phyloP scores from a whole-genome alignment of 30 jellyfish, hydroid and myxozoan genomes.

The Rhopilema esculentum region DNA sequence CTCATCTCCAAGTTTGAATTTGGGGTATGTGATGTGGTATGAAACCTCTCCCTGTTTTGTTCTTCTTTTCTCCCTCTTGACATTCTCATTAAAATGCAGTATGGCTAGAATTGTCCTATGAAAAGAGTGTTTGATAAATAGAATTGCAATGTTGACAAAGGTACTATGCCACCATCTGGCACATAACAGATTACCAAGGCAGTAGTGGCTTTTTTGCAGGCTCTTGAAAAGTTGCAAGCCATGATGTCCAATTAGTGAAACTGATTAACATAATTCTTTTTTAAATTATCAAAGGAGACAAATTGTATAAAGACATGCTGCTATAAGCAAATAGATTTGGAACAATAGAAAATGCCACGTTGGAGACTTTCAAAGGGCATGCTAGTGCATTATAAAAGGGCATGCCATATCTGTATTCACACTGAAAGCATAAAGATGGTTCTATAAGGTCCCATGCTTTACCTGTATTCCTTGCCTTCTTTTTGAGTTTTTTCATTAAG shows the following conservation, averaged over 20 bases:
- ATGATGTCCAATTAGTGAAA: no score
- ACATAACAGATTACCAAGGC: slow-evolving; percentile 6
- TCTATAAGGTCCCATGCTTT: neutral
- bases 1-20: slow-evolving; percentile 8
- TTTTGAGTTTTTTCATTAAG: neutral
- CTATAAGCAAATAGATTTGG: neutral
- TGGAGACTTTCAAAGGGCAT: neutral
- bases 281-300: no score
- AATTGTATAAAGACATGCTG: no score
- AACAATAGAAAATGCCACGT: neutral
- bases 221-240: neutral
- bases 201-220: slow-evolving; percentile 13
- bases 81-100: slow-evolving; percentile 18
- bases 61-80: slow-evolving; percentile 11
- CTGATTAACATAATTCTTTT: no score
- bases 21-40: slow-evolving; percentile 11
- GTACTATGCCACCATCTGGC: slow-evolving; percentile 28
- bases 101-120: slow-evolving; percentile 11
- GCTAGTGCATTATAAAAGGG: neutral
- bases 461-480: neutral
- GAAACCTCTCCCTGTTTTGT: slow-evolving; percentile 10
- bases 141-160: slow-evolving; percentile 23
- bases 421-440: neutral
- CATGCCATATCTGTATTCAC: neutral
- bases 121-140: slow-evolving; percentile 10